Base-by-base conservation (phyloP, 1,140 invertebrate genomes). In the Cydia splendana region DNA sequence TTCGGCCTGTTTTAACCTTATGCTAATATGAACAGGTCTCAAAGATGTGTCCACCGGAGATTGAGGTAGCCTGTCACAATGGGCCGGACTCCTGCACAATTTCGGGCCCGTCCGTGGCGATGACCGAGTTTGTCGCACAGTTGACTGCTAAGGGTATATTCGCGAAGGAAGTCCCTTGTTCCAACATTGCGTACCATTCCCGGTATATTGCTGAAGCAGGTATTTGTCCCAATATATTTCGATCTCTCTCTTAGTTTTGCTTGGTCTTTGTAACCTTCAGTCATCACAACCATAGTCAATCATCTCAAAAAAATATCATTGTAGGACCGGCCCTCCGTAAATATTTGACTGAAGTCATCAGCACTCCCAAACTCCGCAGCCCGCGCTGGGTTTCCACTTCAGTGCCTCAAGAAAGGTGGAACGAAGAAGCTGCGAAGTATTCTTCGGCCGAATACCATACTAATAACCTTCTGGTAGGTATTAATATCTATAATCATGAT, bases 381-480 rank as follows among this genome's bases (percentile, higher is more conserved):
- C 82, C 91, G 0, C 96, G 96, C 79, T 99, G 98, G 98, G 87
- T 99, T 0, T 97, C 97, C 83, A 96, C 97, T 0, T 98, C 98
- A 2, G 95, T 98, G 45, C 95, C 96, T 0, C 95, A 97, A 85
- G 81, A 75, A 15, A 88, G 92, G 18, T 98, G 97, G 98, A 93
- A 95, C 13, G 93, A 94, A 2, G 89, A 95, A 0, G 81, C 94
- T 2, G 95, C 96, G 0, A 94, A 95, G 77, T 91, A 95, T 34
- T 98, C 96, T 0, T 98, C 97, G 0, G 95, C 98, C 0, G 97
- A 98, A 80, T 99, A 99, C 86, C 97, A 98, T 84, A 98, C 97
- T 0, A 98, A 99, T 86, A 99, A 99, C 88, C 93, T 99, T 6
- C 91, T 98, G 42, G 87, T 89, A 82, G 85, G 79, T 65, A 42